Evolutionary conservation across 1,140 invertebrate species (phyloP).

Genomic region (Lordiphosa stackelbergi): DNA sequence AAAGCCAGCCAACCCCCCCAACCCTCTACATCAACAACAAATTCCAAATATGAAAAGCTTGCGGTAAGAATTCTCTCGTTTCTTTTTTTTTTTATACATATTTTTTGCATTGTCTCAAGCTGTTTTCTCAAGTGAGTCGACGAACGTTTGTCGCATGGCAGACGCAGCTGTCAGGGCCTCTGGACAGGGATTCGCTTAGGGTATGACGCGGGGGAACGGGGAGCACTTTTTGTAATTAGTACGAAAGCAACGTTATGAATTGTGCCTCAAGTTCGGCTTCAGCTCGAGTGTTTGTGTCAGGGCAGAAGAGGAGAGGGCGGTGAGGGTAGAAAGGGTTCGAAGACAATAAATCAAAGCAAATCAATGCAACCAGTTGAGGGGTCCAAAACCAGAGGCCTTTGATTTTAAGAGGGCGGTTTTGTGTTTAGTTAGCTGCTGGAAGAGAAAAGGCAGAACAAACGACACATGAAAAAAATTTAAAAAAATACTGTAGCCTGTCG

Average conservation of each 20-base stretch:
- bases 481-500: conserved; percentile 1
- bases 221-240: conserved; percentile 57
- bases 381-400: conserved; percentile 3
- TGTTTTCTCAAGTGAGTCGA: conserved; percentile 15
- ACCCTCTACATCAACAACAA: background rate
- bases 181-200: background rate
- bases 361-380: conserved; percentile 42
- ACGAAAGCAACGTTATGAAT: conserved; percentile 58
- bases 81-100: conserved; percentile 4
- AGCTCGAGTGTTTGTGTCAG: conserved; percentile 32
- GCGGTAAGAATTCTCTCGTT: conserved; percentile 2
- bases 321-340: conserved; percentile 22
- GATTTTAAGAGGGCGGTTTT: conserved; percentile 10
- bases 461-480: background rate
- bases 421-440: conserved; percentile 7
- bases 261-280: conserved; percentile 41
- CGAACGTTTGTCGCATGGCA: conserved; percentile 14
- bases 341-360: conserved; percentile 71
- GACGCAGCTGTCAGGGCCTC: conserved; percentile 10
- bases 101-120: conserved; percentile 21
- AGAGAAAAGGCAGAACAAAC: background rate
- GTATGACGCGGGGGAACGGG: background rate
- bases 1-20: conserved; percentile 1
- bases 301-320: no score
- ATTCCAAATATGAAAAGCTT: conserved; percentile 1